Conservation (phyloP, 2,888 invertebrate genomes). For the Drosophila macrothrix region DNA sequence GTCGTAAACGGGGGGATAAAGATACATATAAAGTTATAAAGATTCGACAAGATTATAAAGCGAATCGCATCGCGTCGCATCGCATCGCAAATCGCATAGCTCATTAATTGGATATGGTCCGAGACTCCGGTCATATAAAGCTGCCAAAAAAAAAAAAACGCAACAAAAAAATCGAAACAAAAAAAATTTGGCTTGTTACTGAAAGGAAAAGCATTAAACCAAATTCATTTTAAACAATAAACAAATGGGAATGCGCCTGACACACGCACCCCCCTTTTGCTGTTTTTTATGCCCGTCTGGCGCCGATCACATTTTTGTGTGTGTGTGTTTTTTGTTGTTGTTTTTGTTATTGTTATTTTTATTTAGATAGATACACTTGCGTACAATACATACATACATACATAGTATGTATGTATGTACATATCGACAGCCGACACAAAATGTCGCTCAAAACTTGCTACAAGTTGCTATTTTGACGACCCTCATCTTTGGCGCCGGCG, state of each 20-base stretch:
- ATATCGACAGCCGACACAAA: conserved; percentile 46
- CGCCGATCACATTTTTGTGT: conserved; percentile 52
- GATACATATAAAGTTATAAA: conserved; percentile 39
- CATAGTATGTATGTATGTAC: no score
- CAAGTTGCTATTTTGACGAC: conserved; percentile 56
- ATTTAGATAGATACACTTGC: conserved; percentile 7
- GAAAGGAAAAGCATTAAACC: conserved; percentile 57
- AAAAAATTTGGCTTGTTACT: conserved; percentile 30
- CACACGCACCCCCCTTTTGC: conserved; percentile 15
- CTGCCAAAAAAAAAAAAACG: conserved; percentile 29
- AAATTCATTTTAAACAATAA: conserved; percentile 57
- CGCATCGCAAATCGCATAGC: conserved; percentile 41
- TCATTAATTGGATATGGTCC: conserved; percentile 56
- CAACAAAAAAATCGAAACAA: neutral
- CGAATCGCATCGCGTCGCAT: conserved; percentile 24
- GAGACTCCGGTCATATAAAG: conserved; percentile 36
- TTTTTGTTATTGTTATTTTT: neutral
- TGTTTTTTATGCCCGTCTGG: conserved; percentile 71
- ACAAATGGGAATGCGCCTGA: conserved; percentile 62
- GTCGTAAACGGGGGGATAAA: conserved; percentile 62
- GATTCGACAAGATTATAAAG: conserved; percentile 38
- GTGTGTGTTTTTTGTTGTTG: neutral
- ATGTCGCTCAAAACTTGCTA: conserved; percentile 71
- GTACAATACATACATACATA: neutral
- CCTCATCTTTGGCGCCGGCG: conserved; percentile 49